phyloP scores from a whole-genome alignment of 2,888 invertebrate species.

The Agriopis aurantiaria region DNA sequence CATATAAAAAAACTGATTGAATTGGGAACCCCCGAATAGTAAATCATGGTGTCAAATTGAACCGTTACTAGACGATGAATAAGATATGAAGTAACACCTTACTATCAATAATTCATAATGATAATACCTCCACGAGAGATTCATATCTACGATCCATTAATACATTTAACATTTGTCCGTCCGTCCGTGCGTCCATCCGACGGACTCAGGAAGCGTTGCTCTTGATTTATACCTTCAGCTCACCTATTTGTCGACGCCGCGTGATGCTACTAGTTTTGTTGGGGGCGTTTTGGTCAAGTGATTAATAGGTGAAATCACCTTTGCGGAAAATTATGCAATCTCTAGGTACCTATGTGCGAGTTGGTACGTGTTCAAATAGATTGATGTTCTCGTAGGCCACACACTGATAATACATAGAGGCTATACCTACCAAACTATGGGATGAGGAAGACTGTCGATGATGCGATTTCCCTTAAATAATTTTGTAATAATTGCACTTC shows the following conservation, averaged over 20 bases:
- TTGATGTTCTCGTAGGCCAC: not conserved
- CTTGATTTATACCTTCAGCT: slow-evolving; percentile 44
- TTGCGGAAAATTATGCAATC: slow-evolving; percentile 14
- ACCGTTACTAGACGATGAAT: not conserved
- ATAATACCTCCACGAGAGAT: slow-evolving; percentile 50
- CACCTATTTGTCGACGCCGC: slow-evolving; percentile 43
- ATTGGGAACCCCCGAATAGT: not conserved
- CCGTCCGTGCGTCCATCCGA: slow-evolving; percentile 28
- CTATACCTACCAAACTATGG: too few species aligned
- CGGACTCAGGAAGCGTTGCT: slow-evolving; percentile 39
- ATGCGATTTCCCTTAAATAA: too few species aligned
- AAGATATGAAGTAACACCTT: slow-evolving; percentile 6
- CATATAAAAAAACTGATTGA: too few species aligned
- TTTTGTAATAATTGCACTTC: too few species aligned
- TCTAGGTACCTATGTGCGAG: not conserved
- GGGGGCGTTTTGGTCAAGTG: slow-evolving; percentile 12
- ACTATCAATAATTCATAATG: slow-evolving; percentile 39
- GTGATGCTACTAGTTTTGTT: slow-evolving; percentile 25
- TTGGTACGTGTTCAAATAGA: not conserved
- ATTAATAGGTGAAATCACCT: slow-evolving; percentile 32
- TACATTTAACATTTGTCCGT: slow-evolving; percentile 46
- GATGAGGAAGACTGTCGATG: too few species aligned
- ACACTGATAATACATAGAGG: not conserved
- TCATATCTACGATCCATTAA: slow-evolving; percentile 47
- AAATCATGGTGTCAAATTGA: not conserved